Evolutionary conservation across 1,140 invertebrate genomes (phyloP).

Genomic region (Choristoneura fumiferana): DNA sequence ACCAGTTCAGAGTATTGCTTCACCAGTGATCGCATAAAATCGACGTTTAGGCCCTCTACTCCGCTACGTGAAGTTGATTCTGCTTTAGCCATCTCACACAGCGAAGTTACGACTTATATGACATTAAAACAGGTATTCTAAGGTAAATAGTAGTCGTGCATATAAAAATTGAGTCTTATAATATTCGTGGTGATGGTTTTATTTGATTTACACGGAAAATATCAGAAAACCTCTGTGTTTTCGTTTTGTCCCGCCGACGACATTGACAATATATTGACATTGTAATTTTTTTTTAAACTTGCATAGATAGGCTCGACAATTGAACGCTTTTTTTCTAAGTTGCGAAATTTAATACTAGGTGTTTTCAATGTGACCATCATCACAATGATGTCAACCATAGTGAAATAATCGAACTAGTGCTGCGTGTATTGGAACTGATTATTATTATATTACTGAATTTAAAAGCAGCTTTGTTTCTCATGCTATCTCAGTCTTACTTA

Average conservation of each 20-base stretch:
- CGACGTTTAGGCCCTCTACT: slow-evolving; percentile 58
- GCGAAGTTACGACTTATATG: neutral
- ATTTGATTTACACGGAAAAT: neutral
- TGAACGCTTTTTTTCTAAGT: no score
- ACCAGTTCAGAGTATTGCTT: slow-evolving; percentile 72
- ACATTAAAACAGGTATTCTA: neutral
- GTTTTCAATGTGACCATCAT: no score
- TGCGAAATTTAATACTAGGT: no score
- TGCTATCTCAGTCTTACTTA: no score
- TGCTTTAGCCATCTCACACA: slow-evolving; percentile 53
- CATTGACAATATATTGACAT: neutral
- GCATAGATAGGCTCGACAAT: no score
- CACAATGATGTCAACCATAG: no score
- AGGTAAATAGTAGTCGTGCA: neutral
- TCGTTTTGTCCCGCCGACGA: slow-evolving; percentile 11
- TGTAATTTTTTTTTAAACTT: slow-evolving; percentile 6
- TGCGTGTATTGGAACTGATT: no score
- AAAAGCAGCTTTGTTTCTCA: no score
- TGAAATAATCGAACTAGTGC: no score
- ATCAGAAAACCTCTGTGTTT: neutral
- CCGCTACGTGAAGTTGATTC: slow-evolving; percentile 41
- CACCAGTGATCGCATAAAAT: slow-evolving; percentile 66
- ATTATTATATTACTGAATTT: no score
- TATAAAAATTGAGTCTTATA: neutral
- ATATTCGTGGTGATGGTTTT: neutral